Evolutionary conservation across 2,888 invertebrate species (phyloP).

Genomic region (Nomada lathburiana): DNA sequence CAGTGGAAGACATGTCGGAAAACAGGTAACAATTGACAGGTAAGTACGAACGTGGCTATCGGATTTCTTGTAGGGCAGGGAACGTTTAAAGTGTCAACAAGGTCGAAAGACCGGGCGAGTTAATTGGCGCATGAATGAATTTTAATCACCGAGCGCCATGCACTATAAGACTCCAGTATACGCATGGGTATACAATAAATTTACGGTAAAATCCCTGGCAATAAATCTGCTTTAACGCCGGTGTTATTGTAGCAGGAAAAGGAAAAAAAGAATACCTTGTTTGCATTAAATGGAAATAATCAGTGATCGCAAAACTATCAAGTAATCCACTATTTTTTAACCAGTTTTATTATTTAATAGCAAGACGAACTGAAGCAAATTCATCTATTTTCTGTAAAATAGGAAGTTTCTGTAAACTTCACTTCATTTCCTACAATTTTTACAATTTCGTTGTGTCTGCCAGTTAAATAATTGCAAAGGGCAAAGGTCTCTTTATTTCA

Average conservation of each 20-base stretch:
- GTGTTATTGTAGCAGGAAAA: background rate
- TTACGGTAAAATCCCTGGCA: background rate
- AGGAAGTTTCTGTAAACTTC: no score
- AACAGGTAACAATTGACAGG: constrained; percentile 51
- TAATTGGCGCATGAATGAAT: constrained; percentile 63
- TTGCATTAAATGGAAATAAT: no score
- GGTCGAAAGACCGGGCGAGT: constrained; percentile 53
- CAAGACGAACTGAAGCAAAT: no score
- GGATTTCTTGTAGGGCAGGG: constrained; percentile 56
- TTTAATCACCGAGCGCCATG: constrained; percentile 42
- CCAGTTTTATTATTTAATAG: no score
- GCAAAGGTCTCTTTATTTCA: no score
- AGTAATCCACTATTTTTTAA: no score
- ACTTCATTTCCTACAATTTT: no score
- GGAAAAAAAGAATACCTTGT: no score
- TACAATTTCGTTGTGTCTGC: no score
- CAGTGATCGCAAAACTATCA: no score
- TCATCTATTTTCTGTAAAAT: no score
- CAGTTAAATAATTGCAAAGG: no score
- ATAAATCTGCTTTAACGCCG: background rate
- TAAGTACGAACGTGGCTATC: constrained; percentile 60
- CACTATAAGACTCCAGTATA: background rate
- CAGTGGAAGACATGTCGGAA: constrained; percentile 47
- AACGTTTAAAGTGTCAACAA: constrained; percentile 66
- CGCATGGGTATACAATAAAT: constrained; percentile 6